These are phyloP conservation scores for Sebastolobus alascanus DNA, from an alignment of 2,797 vertebrate genomes.

Conservation along the genomic window DNA sequence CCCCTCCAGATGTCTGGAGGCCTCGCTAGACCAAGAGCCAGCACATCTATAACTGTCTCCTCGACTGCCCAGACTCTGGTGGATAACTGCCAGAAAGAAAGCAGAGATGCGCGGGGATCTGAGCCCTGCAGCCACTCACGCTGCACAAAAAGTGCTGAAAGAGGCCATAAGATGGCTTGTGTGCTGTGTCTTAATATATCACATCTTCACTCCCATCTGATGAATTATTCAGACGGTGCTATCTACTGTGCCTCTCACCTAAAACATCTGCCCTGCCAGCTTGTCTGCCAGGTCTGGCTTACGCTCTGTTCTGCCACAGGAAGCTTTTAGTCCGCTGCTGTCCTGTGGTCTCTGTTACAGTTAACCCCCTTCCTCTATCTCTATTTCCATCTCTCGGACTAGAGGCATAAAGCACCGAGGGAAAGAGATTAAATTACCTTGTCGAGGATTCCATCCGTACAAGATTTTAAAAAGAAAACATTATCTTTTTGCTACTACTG, in stretches of 20 bases:
- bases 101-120: constrained; percentile 57
- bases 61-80: constrained; percentile 64
- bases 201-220: constrained; percentile 78
- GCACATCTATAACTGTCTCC: constrained; percentile 77
- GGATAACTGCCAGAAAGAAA: constrained; percentile 75
- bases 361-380: constrained; percentile 69
- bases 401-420: constrained; percentile 35
- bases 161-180: constrained; percentile 71
- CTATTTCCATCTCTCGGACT: constrained; percentile 62
- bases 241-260: constrained; percentile 79
- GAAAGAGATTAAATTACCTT: constrained; percentile 58
- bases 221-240: constrained; percentile 83
- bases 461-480: constrained; percentile 42
- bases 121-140: constrained; percentile 66
- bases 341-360: constrained; percentile 70
- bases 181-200: constrained; percentile 81
- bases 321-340: constrained; percentile 81
- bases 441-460: constrained; percentile 44
- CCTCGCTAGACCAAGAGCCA: constrained; percentile 63
- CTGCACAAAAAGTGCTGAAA: constrained; percentile 73
- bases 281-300: constrained; percentile 64
- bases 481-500: constrained; percentile 27
- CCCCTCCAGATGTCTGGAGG: constrained; percentile 78
- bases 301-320: constrained; percentile 68
- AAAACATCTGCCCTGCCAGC: constrained; percentile 80